Percentiles rank a stretch among this genome's conserved stretches.
phyloP scores from a whole-genome alignment of 2,888 invertebrate species.

The Xylocampa areola region DNA sequence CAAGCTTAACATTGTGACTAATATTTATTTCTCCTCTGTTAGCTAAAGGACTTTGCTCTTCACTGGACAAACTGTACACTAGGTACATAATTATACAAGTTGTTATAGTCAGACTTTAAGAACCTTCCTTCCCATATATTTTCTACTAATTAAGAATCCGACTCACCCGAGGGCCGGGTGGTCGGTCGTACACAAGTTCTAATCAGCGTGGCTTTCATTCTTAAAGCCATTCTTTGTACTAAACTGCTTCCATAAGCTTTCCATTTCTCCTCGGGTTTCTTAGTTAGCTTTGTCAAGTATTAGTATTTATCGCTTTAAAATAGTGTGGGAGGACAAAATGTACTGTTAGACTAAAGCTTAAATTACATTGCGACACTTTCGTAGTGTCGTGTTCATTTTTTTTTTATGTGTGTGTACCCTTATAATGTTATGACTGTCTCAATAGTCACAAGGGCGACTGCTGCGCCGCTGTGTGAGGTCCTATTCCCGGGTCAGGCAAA shows the following conservation, averaged over 20 bases:
- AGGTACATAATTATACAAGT: no score
- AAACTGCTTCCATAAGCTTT: slow-evolving; percentile 41
- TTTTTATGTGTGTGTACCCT: no score
- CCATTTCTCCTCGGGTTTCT: slow-evolving; percentile 38
- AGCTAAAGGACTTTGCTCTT: no score
- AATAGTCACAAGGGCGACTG: no score
- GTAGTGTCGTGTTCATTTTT: background rate
- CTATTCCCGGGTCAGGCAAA: no score
- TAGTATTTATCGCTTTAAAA: slow-evolving; percentile 28
- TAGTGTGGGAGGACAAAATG: slow-evolving; percentile 27
- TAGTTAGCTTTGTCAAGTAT: slow-evolving; percentile 5
- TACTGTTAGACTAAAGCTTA: slow-evolving; percentile 14
- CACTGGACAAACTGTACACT: no score
- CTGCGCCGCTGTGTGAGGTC: no score
- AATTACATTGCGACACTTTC: background rate
- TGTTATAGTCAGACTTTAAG: no score
- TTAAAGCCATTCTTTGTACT: slow-evolving; percentile 42
- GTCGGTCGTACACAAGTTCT: slow-evolving; percentile 43
- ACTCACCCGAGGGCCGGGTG: slow-evolving; percentile 2
- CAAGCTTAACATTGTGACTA: no score
- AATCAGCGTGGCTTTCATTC: slow-evolving; percentile 51
- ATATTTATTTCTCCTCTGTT: no score
- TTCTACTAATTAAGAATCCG: slow-evolving; percentile 42
- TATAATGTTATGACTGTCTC: no score
- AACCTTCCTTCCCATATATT: slow-evolving; percentile 18